Base-by-base conservation (phyloP, 2,797 vertebrate genomes). In the Calcarius lapponicus region DNA sequence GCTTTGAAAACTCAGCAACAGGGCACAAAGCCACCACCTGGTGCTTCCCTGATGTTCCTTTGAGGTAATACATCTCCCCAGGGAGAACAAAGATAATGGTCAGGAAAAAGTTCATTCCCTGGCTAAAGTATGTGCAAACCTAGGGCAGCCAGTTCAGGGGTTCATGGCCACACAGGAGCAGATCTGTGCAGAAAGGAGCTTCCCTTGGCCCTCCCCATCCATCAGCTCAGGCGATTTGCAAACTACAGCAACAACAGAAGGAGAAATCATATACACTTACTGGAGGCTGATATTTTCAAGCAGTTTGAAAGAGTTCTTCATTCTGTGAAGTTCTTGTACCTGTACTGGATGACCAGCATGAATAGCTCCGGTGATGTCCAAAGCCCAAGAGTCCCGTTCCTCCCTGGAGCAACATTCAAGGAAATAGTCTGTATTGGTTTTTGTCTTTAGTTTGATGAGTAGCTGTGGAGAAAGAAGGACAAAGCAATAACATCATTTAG, bases 321-420 rank as follows among this genome's bases (percentile, higher is more conserved):
- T 88, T 57, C 95, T 84, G 66, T 98, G 97, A 70, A 98, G 97
- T 51, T 98, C 98, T 56, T 96, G 97, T 8, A 97, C 94, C 40
- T 97, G 97, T 8, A 84, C 92, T 0, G 96, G 92, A 78, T 90
- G 94, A 90, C 99, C 98, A 19, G 98, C 98, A 17, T 98, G 97
- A 80, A 98, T 98, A 3, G 98, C 98, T 3, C 98, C 97, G 2
- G 96, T 98, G 95, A 99, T 99, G 95, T 98, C 98, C 28, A 97
- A 97, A 21, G 99, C 99, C 99, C 99, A 99, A 48, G 98, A 97
- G 6, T 99, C 99, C 53, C 99, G 97, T 91, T 99, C 98, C 94
- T 99, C 99, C 62, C 99, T 98, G 54, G 98, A 99, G 94, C 98
- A 99, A 67, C 98, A 98, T 97, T 99, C 99, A 93, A 99, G 97